Conservation (phyloP, 2,113 vertebrate species). For the Ranitomeya imitator region DNA sequence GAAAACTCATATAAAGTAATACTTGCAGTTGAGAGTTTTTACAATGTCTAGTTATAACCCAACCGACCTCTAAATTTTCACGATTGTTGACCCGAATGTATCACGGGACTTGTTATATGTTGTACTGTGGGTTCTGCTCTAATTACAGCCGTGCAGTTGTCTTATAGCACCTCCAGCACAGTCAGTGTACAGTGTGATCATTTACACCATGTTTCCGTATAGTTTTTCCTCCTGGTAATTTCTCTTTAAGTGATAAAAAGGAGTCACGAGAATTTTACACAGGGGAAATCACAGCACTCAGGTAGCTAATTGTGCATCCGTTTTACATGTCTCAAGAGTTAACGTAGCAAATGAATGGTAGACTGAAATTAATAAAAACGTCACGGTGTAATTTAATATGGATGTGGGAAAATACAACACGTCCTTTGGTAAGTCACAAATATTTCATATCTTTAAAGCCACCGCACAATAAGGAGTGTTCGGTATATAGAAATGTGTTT, state of each 20-base stretch:
- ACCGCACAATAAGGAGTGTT: not conserved
- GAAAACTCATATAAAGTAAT: not conserved
- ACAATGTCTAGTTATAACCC: not conserved
- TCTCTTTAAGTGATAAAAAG: conserved; percentile 40
- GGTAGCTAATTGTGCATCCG: conserved; percentile 45
- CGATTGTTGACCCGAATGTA: not conserved
- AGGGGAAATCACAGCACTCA: conserved; percentile 25
- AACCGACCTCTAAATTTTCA: not conserved
- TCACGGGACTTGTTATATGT: not conserved
- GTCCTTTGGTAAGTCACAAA: conserved; percentile 2
- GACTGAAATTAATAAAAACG: conserved; percentile 40
- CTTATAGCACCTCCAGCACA: not conserved
- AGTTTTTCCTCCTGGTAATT: conserved; percentile 30
- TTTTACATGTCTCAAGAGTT: conserved; percentile 41
- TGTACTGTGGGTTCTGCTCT: not conserved
- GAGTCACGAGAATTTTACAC: conserved; percentile 36
- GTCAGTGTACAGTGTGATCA: not conserved
- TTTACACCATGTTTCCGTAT: conserved; percentile 17
- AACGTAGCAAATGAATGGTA: conserved; percentile 31
- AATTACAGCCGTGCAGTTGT: not conserved
- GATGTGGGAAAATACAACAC: conserved; percentile 9
- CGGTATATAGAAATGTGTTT: not conserved
- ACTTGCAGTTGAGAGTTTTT: not conserved
- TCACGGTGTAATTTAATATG: conserved; percentile 32
- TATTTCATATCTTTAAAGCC: not conserved